phyloP scores from a whole-genome alignment of 1,140 invertebrate genomes.

The Mactra quadrangularis region DNA sequence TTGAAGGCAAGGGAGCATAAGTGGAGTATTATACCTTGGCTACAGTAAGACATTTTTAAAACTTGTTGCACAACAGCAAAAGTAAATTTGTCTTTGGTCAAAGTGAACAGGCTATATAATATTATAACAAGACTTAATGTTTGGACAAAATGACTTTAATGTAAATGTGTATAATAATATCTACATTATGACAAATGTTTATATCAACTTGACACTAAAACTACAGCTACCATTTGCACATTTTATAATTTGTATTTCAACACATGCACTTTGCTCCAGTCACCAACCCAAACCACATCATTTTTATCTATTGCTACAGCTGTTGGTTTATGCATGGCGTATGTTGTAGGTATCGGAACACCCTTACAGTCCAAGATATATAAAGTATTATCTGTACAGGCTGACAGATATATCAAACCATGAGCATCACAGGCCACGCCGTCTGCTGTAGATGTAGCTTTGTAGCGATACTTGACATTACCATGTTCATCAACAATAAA shows the following conservation, averaged over 20 bases:
- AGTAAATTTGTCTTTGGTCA: no score
- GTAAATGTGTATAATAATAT: background rate
- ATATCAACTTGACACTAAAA: background rate
- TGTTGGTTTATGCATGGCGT: constrained; percentile 58
- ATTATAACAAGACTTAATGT: no score
- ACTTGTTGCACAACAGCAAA: no score
- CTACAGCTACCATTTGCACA: no score
- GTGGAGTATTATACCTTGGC: no score
- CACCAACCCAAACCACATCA: constrained; percentile 57
- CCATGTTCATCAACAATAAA: constrained; percentile 44
- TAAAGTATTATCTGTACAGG: constrained; percentile 50
- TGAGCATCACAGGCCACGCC: constrained; percentile 50
- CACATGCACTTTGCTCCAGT: constrained; percentile 55
- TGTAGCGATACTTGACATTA: constrained; percentile 46
- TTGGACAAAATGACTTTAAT: background rate
- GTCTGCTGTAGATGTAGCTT: constrained; percentile 32
- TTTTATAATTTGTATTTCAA: constrained; percentile 50
- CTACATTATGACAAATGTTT: background rate
- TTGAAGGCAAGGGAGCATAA: no score
- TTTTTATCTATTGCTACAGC: constrained; percentile 47
- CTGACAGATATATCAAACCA: constrained; percentile 54
- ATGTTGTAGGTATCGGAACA: constrained; percentile 45
- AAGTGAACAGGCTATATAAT: no score
- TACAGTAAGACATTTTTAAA: no score
- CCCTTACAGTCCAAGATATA: constrained; percentile 50